These are phyloP conservation scores for Diachasmimorpha longicaudata DNA, from an alignment of 1,140 invertebrate genomes.

Conservation along the genomic window DNA sequence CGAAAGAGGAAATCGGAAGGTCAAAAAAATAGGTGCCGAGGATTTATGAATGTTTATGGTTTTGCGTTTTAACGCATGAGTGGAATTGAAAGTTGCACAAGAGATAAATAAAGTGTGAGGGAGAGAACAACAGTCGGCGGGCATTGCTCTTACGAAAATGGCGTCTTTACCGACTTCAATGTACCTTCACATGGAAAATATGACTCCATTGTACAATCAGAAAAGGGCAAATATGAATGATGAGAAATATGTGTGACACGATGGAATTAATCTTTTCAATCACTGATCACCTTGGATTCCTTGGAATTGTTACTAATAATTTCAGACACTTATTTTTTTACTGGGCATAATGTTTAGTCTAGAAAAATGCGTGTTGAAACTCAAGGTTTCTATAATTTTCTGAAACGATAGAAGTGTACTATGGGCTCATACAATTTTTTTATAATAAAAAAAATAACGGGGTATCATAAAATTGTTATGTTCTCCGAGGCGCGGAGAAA, in stretches of 20 bases:
- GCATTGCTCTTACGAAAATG: not conserved
- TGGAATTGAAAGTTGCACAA: slow-evolving; percentile 11
- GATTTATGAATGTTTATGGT: slow-evolving; percentile 5
- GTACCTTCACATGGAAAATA: not conserved
- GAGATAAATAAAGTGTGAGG: not conserved
- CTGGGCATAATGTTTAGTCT: not conserved
- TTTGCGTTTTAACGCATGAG: not conserved
- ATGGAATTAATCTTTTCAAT: too few species aligned
- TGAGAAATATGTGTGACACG: too few species aligned
- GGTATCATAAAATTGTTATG: not conserved
- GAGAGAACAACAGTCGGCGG: not conserved
- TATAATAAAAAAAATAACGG: not conserved
- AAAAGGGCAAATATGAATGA: not conserved
- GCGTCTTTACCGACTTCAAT: not conserved
- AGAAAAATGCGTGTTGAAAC: too few species aligned
- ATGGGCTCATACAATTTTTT: not conserved
- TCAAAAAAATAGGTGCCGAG: not conserved
- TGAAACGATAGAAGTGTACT: not conserved
- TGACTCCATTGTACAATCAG: not conserved
- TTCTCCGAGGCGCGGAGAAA: not conserved
- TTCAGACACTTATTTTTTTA: too few species aligned
- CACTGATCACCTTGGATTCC: too few species aligned
- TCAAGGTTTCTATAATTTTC: not conserved
- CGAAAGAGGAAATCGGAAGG: not conserved
- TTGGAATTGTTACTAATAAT: too few species aligned